Base-by-base conservation (phyloP, 2,888 invertebrate species). In the Chrysopilus asiliformis region DNA sequence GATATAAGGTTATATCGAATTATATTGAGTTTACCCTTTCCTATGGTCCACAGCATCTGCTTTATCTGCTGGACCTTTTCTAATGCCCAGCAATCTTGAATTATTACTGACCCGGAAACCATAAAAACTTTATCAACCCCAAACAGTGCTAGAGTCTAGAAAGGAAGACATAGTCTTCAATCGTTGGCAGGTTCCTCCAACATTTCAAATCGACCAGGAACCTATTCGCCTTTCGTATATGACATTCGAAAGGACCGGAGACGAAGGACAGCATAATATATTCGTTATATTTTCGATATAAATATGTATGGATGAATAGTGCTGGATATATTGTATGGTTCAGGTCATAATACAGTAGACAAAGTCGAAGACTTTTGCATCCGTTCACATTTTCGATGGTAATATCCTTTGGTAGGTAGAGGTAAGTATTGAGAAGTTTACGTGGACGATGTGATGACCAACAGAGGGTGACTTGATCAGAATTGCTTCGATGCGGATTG, bases 71-170 rank as follows among this genome's bases (percentile, higher is more conserved):
- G 32, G 32, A 32, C 37, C 37, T 27, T 38, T 29, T 33, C 32
- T 38, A 38, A 38, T 38, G 32, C 38, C 31, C 32, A 33, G 31
- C 41, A 43, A 43, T 43, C 43, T 43, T 43, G 39, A 43, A 41
- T 43, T 43, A 43, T 43, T 43, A 43, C 43, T 41, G 43, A 43
- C 43, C 43, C 43, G 43, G 41, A 43, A 43, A 43, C 43, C 43
- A 43, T 43, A 43, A 43, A 43, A 43, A 43, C 43, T 43, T 43
- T 43, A 38, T 38, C 38, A 38, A 38, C 32, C 38, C 38, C 38
- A 38, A 38, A 38, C 38, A 38, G 38, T 38, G 24, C 38, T 27
- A 32, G 28, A 15, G 26, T 6, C 7, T 10, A 22, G 29, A 38
- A 27, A n/a, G 31, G 36, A 33, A 22, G 33, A 33, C 34, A 36